Percentiles rank a stretch among this genome's conserved stretches.
phyloP scores from a whole-genome alignment of 2,888 invertebrate genomes.

The Hedya salicella region DNA sequence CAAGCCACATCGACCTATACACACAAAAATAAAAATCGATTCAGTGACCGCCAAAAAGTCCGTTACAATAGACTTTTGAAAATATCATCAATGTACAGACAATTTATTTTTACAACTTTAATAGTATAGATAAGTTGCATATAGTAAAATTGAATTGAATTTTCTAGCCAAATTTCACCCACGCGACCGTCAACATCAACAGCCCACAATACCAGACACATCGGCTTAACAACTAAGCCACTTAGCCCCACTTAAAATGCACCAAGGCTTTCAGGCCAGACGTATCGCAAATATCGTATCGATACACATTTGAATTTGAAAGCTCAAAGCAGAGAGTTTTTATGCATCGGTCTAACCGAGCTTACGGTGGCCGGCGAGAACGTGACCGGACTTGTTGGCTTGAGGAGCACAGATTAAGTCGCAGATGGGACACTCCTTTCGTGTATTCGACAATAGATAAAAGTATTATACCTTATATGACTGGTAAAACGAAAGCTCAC shows the following conservation, averaged over 20 bases:
- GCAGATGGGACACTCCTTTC: slow-evolving; percentile 22
- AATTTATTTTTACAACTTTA: too few species aligned
- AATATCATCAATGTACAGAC: too few species aligned
- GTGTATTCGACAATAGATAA: slow-evolving; percentile 40
- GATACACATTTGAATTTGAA: slow-evolving; percentile 81
- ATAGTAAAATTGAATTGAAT: too few species aligned
- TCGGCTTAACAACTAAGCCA: slow-evolving; percentile 10
- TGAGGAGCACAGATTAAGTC: slow-evolving; percentile 42
- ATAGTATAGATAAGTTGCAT: too few species aligned
- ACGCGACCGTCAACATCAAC: background rate
- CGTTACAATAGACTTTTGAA: too few species aligned
- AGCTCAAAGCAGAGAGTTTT: slow-evolving; percentile 80
- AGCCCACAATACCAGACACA: background rate
- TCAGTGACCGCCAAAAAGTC: too few species aligned
- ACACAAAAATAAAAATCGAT: too few species aligned
- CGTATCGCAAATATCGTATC: slow-evolving; percentile 65
- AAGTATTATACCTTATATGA: too few species aligned
- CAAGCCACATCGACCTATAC: too few species aligned
- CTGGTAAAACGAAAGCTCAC: too few species aligned
- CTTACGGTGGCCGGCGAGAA: slow-evolving; percentile 78
- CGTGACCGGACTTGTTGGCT: slow-evolving; percentile 76
- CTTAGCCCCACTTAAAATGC: slow-evolving; percentile 52
- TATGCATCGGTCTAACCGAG: slow-evolving; percentile 82
- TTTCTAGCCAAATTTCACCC: background rate
- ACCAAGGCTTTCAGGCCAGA: slow-evolving; percentile 53